Evolutionary conservation across 1,140 invertebrate species (phyloP).

Genomic region (Laodelphax striatellus): DNA sequence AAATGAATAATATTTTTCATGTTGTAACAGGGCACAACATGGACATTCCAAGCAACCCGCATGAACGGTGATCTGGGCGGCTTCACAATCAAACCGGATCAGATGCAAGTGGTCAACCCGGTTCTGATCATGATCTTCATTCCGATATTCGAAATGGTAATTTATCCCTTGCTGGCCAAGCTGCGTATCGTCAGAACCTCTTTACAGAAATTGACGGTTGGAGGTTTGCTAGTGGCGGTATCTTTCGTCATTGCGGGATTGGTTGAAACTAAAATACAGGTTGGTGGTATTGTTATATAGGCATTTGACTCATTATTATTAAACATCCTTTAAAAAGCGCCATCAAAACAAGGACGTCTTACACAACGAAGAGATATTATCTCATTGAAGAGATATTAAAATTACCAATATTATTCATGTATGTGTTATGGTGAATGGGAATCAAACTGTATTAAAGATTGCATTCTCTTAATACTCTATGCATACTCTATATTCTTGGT

Average conservation of each 20-base stretch:
- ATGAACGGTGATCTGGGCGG: conserved; percentile 74
- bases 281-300: too few species aligned
- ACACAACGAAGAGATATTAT: too few species aligned
- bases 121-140: conserved; percentile 76
- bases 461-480: too few species aligned
- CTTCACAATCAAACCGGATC: conserved; percentile 68
- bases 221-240: conserved; percentile 68
- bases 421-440: too few species aligned
- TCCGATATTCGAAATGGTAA: conserved; percentile 64
- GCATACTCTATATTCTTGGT: too few species aligned
- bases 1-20: too few species aligned
- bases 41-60: conserved; percentile 86
- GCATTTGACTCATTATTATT: too few species aligned
- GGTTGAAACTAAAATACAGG: conserved; percentile 69
- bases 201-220: conserved; percentile 62
- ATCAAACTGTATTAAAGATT: too few species aligned
- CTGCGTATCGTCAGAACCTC: conserved; percentile 43
- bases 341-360: too few species aligned
- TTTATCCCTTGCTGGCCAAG: conserved; percentile 50
- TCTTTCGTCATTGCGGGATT: conserved; percentile 82
- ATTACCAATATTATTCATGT: too few species aligned
- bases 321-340: too few species aligned
- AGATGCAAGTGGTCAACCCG: conserved; percentile 82
- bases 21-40: conserved; percentile 64
- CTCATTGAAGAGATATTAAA: too few species aligned